These are phyloP conservation scores for Clepsis dumicolana DNA, from an alignment of 2,888 invertebrate genomes.

Conservation along the genomic window DNA sequence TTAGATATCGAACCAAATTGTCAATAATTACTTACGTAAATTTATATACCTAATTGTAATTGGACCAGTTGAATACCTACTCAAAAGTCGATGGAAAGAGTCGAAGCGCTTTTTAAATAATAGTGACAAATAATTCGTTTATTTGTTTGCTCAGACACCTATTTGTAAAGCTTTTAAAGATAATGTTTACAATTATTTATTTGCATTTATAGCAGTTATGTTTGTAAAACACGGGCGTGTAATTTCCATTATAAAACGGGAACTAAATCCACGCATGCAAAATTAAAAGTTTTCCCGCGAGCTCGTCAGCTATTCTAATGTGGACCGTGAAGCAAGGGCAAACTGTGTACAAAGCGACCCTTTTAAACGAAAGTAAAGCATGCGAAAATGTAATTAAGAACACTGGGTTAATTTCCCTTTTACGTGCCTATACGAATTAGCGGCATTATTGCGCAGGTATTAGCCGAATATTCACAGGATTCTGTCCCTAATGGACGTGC, in stretches of 20 bases:
- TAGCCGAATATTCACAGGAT: conserved; percentile 55
- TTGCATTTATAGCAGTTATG: not conserved
- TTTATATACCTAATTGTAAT: not conserved
- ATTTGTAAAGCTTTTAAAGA: too few species aligned
- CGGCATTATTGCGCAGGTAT: conserved; percentile 67
- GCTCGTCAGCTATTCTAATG: conserved; percentile 65
- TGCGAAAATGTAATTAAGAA: conserved; percentile 84
- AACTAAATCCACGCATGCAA: conserved; percentile 34
- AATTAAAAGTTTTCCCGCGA: conserved; percentile 54
- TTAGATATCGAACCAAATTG: not conserved
- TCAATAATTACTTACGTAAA: not conserved
- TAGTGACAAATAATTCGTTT: too few species aligned
- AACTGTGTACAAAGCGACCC: conserved; percentile 75
- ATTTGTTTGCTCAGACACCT: too few species aligned
- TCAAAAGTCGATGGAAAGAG: too few species aligned
- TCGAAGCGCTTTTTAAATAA: too few species aligned
- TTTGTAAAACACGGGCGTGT: not conserved
- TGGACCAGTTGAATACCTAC: not conserved
- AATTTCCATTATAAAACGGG: conserved; percentile 21
- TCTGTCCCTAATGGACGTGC: conserved; percentile 58
- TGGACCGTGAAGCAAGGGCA: conserved; percentile 59
- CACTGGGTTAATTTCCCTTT: conserved; percentile 82
- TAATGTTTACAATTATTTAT: too few species aligned
- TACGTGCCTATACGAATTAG: conserved; percentile 81
- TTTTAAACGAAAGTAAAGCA: conserved; percentile 81